Conservation (phyloP, 2,113 vertebrate species). For the Suricata suricatta region DNA sequence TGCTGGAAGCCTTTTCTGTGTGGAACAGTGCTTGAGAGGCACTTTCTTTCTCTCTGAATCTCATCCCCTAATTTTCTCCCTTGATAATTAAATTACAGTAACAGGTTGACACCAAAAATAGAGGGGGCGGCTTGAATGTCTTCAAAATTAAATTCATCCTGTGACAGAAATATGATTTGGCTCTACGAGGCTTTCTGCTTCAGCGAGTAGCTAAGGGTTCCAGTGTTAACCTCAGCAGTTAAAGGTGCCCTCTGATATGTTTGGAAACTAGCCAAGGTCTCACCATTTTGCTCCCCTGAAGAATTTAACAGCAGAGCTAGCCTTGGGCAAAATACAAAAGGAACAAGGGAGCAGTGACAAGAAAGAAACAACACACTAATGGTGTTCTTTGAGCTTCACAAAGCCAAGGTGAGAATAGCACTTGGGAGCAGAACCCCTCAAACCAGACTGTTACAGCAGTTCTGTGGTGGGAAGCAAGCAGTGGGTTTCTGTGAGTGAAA, state of each 20-base stretch:
- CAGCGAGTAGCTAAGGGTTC: accelerated
- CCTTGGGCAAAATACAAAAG: not conserved
- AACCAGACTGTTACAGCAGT: not conserved
- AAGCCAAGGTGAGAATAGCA: accelerated
- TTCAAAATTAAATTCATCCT: slow-evolving; percentile 38
- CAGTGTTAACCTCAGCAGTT: accelerated
- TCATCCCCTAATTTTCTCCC: slow-evolving; percentile 18
- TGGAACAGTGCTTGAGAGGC: not conserved
- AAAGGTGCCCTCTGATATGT: not conserved
- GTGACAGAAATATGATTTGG: slow-evolving; percentile 29
- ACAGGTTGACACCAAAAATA: slow-evolving; percentile 22
- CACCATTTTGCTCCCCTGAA: not conserved
- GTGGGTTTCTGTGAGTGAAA: no score
- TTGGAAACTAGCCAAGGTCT: not conserved
- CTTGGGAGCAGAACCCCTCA: accelerated
- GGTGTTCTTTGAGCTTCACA: no score
- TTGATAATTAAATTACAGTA: slow-evolving; percentile 65
- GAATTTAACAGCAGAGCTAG: not conserved
- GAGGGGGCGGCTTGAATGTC: not conserved
- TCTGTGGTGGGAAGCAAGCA: accelerated
- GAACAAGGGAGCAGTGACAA: accelerated
- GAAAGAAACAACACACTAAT: not conserved
- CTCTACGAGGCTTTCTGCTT: not conserved
- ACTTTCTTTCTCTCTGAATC: not conserved
- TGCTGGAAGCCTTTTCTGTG: not conserved